Evolutionary conservation across 2,797 vertebrate species (phyloP).

Genomic region (Chelonia mydas): DNA sequence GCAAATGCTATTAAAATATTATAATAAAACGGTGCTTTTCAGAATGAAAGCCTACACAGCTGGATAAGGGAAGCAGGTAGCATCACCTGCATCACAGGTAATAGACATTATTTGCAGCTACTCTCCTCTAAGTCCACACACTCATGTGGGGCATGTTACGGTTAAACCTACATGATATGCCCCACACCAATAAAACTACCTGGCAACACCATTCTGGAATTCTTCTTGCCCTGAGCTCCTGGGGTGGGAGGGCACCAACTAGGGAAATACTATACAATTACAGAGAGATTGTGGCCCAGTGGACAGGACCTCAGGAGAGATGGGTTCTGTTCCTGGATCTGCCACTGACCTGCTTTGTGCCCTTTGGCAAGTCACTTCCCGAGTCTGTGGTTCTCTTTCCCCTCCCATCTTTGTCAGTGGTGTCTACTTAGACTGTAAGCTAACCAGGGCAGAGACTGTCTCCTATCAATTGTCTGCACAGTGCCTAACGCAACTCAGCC

Average conservation of each 20-base stretch:
- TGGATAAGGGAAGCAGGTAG: background rate
- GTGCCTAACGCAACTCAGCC: background rate
- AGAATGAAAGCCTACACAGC: background rate
- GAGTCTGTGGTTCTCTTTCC: background rate
- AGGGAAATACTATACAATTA: background rate
- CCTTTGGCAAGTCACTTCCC: background rate
- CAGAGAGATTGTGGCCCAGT: no score
- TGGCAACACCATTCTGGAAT: background rate
- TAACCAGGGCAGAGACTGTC: background rate
- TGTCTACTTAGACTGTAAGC: background rate
- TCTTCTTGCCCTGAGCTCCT: background rate
- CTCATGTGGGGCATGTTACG: background rate
- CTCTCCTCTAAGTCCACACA: background rate
- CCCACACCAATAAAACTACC: background rate
- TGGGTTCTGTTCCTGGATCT: background rate
- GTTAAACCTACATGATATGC: background rate
- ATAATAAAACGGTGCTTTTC: background rate
- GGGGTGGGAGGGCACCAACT: background rate
- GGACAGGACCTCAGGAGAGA: background rate
- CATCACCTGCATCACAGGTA: background rate
- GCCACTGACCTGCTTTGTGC: background rate
- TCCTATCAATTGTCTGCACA: background rate
- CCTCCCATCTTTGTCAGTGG: background rate
- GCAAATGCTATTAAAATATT: background rate
- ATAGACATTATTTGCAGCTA: background rate